Base-by-base conservation (phyloP, 2,888 invertebrate species). In the Eupithecia dodoneata region DNA sequence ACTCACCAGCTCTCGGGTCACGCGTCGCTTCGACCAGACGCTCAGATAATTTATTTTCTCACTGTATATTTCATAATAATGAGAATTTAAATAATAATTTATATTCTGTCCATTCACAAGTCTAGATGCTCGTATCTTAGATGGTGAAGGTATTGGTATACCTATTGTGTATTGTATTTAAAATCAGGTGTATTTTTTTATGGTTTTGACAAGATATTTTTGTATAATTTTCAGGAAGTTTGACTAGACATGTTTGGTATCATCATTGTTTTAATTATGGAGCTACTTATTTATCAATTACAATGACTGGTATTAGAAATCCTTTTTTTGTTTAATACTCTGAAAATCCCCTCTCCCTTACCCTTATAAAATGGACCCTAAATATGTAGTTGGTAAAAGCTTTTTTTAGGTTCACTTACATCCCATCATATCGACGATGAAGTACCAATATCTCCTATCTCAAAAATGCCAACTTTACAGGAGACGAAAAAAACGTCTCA, bases 281-380 rank as follows among this genome's bases (percentile, higher is more conserved):
- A 74, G 75, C 76, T 75, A 65, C 75, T 76, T 76, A 66, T 66
- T 41, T 42, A 47, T 78, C 78, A 76, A 83, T 76, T 78, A 77
- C 52, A 77, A 74, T 3, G 73, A 30, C 42, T 70, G 77, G 42
- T 74, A 59, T 73, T 69, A 41, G 49, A 76, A 76, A 72, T 13
- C 52, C 44, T 44, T 45, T 69, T 15, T 72, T 72, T 55, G 45
- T 45, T 65, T 10, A 10, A 52, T 30, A 18, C 18, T 10, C 55
- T 30, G 52, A 4, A 15, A 52, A 52, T 52, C 52, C 52, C 59
- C 9, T 9, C 30, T 30, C 30, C 30, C 30, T 30, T 30, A 30
- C 30, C 30, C 30, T 0, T 30, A 30, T 30, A 30, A 30, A 30
- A 30, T 30, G 30, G 30, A 30, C 30, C 30, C 30, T 30, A 30